Conservation (phyloP, 2,888 invertebrate species). For the Mechanitis mazaeus region DNA sequence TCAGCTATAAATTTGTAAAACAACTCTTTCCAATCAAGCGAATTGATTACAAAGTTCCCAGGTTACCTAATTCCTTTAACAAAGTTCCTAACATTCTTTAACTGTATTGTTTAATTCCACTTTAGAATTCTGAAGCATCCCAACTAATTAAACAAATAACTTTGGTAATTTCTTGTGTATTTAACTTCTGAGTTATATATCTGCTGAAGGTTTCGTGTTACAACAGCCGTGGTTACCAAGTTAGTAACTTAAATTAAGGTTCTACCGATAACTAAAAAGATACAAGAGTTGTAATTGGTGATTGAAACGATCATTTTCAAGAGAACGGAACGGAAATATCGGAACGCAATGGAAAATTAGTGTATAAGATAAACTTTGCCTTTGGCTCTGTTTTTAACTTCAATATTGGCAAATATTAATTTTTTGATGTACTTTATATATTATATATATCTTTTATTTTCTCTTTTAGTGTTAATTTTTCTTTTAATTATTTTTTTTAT, state of each 20-base stretch:
- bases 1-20: background rate
- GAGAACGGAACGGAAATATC: no score
- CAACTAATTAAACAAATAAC: conserved; percentile 17
- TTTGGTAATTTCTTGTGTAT: conserved; percentile 13
- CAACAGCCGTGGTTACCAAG: conserved; percentile 15
- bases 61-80: conserved; percentile 7
- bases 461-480: no score
- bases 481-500: no score
- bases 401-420: no score
- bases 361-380: no score
- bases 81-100: conserved; percentile 10
- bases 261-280: no score
- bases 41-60: background rate
- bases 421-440: no score
- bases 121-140: conserved; percentile 13
- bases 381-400: no score
- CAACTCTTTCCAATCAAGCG: background rate
- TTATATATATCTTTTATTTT: no score
- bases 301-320: no score
- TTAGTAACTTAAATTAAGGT: background rate
- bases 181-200: conserved; percentile 12
- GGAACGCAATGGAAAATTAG: no score
- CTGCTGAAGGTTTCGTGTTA: conserved; percentile 10
- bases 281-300: no score
- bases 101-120: conserved; percentile 9